Conservation (phyloP, 2,113 vertebrate species). For the Passer montanus region DNA sequence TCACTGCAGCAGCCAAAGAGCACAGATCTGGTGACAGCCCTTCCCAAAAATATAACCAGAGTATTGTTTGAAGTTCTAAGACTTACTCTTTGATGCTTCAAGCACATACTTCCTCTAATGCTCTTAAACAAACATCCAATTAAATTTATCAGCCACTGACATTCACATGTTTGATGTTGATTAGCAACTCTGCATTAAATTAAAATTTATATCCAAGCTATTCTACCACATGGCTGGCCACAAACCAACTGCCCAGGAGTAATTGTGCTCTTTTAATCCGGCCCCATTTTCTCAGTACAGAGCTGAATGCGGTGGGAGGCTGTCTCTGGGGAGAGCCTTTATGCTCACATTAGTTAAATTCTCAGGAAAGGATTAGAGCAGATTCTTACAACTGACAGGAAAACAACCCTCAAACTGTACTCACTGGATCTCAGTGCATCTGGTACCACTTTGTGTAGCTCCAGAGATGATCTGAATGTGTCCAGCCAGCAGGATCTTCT, state of each 20-base stretch:
- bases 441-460: neutral
- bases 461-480: neutral
- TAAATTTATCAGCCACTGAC: neutral
- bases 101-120: neutral
- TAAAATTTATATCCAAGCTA: neutral
- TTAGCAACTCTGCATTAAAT: neutral
- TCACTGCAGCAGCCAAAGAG: neutral
- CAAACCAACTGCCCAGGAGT: neutral
- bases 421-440: neutral
- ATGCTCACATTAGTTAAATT: neutral
- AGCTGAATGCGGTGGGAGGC: neutral
- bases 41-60: neutral
- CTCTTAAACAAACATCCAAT: constrained; percentile 10
- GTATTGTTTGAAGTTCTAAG: constrained; percentile 1
- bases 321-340: neutral
- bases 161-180: neutral
- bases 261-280: neutral
- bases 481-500: neutral
- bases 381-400: neutral
- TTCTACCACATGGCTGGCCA: neutral
- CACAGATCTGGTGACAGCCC: neutral
- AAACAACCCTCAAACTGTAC: neutral
- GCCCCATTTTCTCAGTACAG: neutral
- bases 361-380: neutral
- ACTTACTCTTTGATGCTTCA: neutral